Base-by-base conservation (phyloP, 1,140 invertebrate genomes). In the Ips typographus region DNA sequence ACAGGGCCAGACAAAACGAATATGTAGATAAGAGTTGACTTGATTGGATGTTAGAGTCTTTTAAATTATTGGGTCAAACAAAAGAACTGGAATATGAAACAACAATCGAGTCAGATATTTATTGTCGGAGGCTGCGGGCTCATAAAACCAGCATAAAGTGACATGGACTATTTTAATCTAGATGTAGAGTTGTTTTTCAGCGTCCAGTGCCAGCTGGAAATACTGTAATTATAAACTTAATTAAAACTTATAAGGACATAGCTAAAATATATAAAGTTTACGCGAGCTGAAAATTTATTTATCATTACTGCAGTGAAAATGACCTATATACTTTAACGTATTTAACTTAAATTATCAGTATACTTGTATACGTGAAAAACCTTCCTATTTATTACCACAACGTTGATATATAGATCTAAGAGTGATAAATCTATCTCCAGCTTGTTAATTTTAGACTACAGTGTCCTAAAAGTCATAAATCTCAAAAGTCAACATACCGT, bases 51-150 rank as follows among this genome's bases (percentile, higher is more conserved):
- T 22, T 22, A 22, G 22, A 22, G 22, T 22, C 22, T 22, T 22
- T 22, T 44, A 42, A 60, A 60, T 60, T 58, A 58, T 58, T 44
- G 38, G 58, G 44, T 63, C 44, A 63, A 52, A 63, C 8, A 52
- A 40, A 63, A 63, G 40, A 41, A 8, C 43, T 59, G 7, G 22
- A 2, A 51, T 51, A 4, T 52, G 1, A 63, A 52, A n/a, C 43
- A 63, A 63, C 43, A 63, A 63, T 63, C 43, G 49, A 63, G 49
- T 2, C 6, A 52, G 52, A 5, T 63, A 63, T 63, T 63, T 63
- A 63, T 52, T 52, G 47, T 63, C 61, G n/a, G 44, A 37, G 40
- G 49, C 61, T 63, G 61, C 61, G 44, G 61, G 61, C 44, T 52
- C 40, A 41, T 51, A 52, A 38, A 52, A 49, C 6, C 4, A 40